Evolutionary conservation across 30 jellyfish, hydroid and myxozoan genomes (phyloP).

Genomic region (Aurelia aurita): DNA sequence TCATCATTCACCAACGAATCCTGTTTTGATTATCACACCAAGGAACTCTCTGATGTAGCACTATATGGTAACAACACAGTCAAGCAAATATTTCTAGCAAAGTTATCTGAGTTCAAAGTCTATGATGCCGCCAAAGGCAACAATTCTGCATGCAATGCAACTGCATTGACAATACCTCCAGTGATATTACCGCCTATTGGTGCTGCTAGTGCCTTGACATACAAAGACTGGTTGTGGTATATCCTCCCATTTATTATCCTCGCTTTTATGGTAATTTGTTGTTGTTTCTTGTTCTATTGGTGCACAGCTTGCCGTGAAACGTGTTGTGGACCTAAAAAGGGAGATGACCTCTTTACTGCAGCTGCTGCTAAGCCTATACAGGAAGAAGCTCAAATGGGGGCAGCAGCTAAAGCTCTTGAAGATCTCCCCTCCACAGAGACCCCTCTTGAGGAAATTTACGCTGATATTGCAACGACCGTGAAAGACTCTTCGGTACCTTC

Average conservation of each 20-base stretch:
- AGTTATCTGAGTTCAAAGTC: constrained; percentile 32
- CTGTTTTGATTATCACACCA: constrained; percentile 13
- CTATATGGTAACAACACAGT: constrained; percentile 33
- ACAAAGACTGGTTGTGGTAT: constrained; percentile 70
- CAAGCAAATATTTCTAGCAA: neutral
- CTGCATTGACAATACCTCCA: constrained; percentile 19
- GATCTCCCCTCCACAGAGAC: constrained; percentile 15
- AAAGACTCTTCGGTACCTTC: constrained; percentile 34
- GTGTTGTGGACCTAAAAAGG: constrained; percentile 56
- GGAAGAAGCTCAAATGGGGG: constrained; percentile 21
- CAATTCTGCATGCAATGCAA: constrained; percentile 46
- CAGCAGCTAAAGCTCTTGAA: constrained; percentile 21
- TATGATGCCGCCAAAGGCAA: constrained; percentile 20
- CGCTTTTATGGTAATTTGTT: constrained; percentile 43
- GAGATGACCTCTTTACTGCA: constrained; percentile 41
- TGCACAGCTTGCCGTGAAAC: constrained; percentile 69
- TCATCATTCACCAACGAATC: constrained; percentile 57
- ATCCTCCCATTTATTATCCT: constrained; percentile 58
- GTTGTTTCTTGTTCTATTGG: constrained; percentile 71
- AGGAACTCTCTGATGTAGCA: constrained; percentile 9
- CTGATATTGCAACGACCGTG: constrained; percentile 35
- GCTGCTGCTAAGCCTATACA: constrained; percentile 49
- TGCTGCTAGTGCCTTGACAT: constrained; percentile 42
- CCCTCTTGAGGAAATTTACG: constrained; percentile 33
- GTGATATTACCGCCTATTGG: constrained; percentile 16